These are phyloP conservation scores for Larimichthys crocea DNA, from an alignment of 2,113 vertebrate species.

Conservation along the genomic window DNA sequence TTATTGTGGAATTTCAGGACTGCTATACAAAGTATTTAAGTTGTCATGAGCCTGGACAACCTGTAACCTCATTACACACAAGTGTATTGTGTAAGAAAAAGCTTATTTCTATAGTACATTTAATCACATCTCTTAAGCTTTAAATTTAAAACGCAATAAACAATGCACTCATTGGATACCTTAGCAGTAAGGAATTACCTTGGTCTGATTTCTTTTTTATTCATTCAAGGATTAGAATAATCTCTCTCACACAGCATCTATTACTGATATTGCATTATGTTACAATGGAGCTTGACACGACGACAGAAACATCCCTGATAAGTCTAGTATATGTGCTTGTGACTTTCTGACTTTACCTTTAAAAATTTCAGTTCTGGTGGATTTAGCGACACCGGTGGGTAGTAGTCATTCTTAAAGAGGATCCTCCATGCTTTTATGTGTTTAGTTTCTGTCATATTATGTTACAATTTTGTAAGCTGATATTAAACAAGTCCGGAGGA, in stretches of 20 bases:
- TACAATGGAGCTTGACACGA: neutral
- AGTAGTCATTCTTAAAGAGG: no score
- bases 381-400: no score
- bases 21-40: neutral
- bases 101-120: conserved; percentile 2
- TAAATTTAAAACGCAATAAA: conserved; percentile 9
- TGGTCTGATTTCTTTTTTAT: neutral
- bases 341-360: no score
- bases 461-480: no score
- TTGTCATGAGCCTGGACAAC: no score
- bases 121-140: neutral
- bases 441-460: no score
- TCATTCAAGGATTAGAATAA: conserved; percentile 43
- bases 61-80: neutral
- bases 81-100: neutral
- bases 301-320: neutral
- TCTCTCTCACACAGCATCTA: conserved; percentile 33
- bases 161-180: neutral
- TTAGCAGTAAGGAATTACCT: conserved; percentile 3
- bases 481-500: no score
- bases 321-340: no score
- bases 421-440: no score
- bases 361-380: no score
- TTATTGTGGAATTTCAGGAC: neutral
- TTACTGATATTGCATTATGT: neutral